Evolutionary conservation across 2,888 invertebrate species (phyloP), one percentile per base, ranked within the genome.

Genomic region (Melangyna quadrimaculata): DNA sequence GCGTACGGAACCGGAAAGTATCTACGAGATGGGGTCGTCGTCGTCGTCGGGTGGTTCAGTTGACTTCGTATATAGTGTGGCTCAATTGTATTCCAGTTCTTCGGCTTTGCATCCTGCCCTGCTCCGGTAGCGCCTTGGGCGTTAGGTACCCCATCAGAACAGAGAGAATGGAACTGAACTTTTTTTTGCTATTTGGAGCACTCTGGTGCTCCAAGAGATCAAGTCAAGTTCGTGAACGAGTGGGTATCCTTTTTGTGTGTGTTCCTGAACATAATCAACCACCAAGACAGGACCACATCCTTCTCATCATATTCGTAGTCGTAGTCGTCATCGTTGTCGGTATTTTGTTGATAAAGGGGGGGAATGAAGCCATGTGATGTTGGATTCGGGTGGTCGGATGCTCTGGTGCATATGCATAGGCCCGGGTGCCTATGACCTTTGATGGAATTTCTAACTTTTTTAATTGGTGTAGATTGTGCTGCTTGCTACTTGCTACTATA

Each of bases 201-300:
- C 37, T 37, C 35, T 65, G 32, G 51, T 73, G 48, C 59, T 51
- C 71, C 75, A 67, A 75, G 75, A 77, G 86, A 78, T 73, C 86
- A 81, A 86, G 86, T 86, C 86, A 86, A 86, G 86, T 86, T 86
- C 81, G 86, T 81, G 81, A 86, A 86, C 70, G 81, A 81, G 86
- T 72, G 80, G 72, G 74, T 81, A 81, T 80, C 75, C 86, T 71
- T 80, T 75, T 73, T 79, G 74, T 84, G 69, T 79, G 61, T 80
- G 79, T 84, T 84, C 79, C 83, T 84, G 74, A 79, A 80, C 80
- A 79, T 86, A 80, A 86, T 80, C 71, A 86, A 86, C 86, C 86
- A 86, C 86, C 73, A 86, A 86, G 86, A 78, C 81, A 86, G 86
- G 81, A 86, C 86, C 86, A 86, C 86, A 86, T 86, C 86, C 80